phyloP scores from a whole-genome alignment of 2,888 invertebrate genomes.

The Drosophila sordidula region DNA sequence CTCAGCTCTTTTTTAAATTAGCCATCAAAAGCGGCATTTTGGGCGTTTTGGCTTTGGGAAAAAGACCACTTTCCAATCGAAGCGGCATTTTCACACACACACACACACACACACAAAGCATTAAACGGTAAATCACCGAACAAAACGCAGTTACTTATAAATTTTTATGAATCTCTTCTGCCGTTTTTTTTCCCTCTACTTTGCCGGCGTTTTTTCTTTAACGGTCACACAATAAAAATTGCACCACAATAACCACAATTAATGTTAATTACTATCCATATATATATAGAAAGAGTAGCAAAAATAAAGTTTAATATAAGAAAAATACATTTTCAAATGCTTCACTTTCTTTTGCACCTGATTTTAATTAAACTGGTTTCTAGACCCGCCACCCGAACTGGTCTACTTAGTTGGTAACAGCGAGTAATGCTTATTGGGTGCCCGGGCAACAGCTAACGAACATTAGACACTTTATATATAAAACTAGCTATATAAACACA shows the following conservation, averaged over 20 bases:
- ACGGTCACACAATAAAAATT: conserved; percentile 23
- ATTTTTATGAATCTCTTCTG: conserved; percentile 21
- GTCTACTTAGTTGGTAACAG: conserved; percentile 27
- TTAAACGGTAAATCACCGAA: conserved; percentile 75
- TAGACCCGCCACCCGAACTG: conserved; percentile 35
- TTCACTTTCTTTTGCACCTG: conserved; percentile 76
- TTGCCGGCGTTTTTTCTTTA: conserved; percentile 1
- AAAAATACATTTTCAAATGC: conserved; percentile 56
- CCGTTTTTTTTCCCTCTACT: conserved; percentile 1
- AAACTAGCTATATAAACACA: neutral
- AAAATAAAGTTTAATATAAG: neutral
- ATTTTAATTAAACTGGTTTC: conserved; percentile 75
- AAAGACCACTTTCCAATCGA: conserved; percentile 76
- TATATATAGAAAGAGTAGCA: conserved; percentile 11
- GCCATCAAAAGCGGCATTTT: conserved; percentile 20
- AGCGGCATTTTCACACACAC: conserved; percentile 38
- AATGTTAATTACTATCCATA: conserved; percentile 37
- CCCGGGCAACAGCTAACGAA: conserved; percentile 15
- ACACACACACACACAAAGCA: conserved; percentile 17
- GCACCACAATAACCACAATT: conserved; percentile 27
- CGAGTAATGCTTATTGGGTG: too few relatives aligned
- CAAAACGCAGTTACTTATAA: conserved; percentile 44
- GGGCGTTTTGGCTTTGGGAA: conserved; percentile 40
- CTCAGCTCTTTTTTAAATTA: neutral
- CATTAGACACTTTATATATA: neutral